These are phyloP conservation scores for Cistogaster globosa DNA, from an alignment of 2,888 invertebrate species.

Conservation along the genomic window DNA sequence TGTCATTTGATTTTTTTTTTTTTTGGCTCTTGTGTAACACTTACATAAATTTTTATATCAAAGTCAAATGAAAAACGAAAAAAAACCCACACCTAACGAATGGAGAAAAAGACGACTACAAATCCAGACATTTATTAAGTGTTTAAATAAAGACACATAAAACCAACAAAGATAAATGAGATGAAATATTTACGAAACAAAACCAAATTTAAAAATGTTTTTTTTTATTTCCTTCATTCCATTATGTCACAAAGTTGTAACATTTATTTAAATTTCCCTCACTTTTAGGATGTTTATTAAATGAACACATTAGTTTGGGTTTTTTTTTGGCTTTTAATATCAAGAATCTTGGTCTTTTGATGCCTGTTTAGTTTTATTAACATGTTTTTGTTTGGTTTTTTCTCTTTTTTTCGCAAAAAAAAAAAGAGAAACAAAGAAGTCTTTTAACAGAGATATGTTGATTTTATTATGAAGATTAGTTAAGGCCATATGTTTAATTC, in stretches of 20 bases:
- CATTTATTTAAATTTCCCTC: too few relatives aligned
- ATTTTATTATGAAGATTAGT: neutral
- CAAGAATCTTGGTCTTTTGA: conserved; percentile 32
- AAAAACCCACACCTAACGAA: neutral
- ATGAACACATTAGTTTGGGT: neutral
- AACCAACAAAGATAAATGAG: conserved; percentile 20
- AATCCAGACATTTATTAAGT: conserved; percentile 50
- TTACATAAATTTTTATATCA: conserved; percentile 31
- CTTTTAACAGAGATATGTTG: neutral
- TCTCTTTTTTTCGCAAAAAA: neutral
- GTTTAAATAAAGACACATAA: conserved; percentile 11
- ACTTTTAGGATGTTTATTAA: conserved; percentile 1
- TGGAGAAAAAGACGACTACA: neutral
- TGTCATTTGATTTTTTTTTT: conserved; percentile 30
- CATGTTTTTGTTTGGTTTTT: conserved; percentile 38
- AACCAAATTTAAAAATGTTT: neutral
- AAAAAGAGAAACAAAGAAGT: neutral
- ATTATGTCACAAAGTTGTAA: too few relatives aligned
- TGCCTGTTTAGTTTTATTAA: conserved; percentile 54
- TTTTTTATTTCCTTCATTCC: too few relatives aligned
- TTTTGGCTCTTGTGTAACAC: neutral
- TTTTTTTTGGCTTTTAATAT: conserved; percentile 17
- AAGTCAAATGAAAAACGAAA: neutral
- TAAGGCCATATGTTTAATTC: conserved; percentile 12
- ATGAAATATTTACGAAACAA: conserved; percentile 28